These are phyloP conservation scores for Mus musculus DNA, from an alignment of 2,113 vertebrate genomes.

Conservation along the genomic window DNA sequence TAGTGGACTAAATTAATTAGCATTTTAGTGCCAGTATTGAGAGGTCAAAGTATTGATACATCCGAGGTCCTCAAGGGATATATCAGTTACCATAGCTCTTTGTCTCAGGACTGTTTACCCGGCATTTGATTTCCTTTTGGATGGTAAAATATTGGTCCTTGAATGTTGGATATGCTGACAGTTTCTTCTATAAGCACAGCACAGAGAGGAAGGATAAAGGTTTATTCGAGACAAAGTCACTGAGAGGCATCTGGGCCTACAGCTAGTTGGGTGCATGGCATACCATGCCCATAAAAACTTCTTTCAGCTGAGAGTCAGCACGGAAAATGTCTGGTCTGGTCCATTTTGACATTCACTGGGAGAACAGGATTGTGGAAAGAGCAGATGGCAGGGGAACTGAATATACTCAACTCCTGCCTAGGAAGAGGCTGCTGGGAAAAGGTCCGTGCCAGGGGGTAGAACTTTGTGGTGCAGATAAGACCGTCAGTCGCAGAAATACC, in stretches of 20 bases:
- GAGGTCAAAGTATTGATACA: background rate
- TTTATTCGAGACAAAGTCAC: background rate
- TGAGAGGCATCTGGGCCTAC: background rate
- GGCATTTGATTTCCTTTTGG: background rate
- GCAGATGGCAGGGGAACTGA: background rate
- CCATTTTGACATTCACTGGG: accelerated
- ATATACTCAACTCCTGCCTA: background rate
- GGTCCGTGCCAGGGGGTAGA: background rate
- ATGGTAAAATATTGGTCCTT: background rate
- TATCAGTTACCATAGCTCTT: background rate
- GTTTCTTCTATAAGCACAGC: background rate
- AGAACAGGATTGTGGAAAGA: background rate
- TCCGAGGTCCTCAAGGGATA: background rate
- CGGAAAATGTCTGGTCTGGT: background rate
- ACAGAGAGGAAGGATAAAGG: background rate
- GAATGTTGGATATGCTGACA: background rate
- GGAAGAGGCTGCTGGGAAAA: background rate
- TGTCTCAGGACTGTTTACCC: background rate
- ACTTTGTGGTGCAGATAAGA: background rate
- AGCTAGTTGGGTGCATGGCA: background rate
- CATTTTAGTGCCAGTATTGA: background rate
- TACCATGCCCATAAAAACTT: background rate
- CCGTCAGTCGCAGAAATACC: background rate
- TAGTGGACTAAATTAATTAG: background rate
- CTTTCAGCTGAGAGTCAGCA: background rate